Percentiles rank a stretch among this genome's conserved stretches.
phyloP scores from a whole-genome alignment of 2,888 invertebrate genomes.

The Poecilobothrus nobilitatus region DNA sequence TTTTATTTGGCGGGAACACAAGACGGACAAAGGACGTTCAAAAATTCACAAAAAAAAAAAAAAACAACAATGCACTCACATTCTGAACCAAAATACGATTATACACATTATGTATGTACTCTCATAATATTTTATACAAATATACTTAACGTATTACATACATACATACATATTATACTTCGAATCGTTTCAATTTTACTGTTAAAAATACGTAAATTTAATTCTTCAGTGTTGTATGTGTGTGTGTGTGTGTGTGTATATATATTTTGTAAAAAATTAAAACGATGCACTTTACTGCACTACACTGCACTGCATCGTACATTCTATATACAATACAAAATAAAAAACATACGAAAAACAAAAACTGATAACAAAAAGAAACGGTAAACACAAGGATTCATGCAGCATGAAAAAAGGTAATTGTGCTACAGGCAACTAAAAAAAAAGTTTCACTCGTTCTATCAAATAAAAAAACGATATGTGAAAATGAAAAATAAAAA shows the following conservation, averaged over 20 bases:
- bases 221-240: background rate
- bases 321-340: background rate
- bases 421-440: slow-evolving; percentile 3
- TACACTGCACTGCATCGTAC: background rate
- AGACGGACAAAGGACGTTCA: slow-evolving; percentile 3
- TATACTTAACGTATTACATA: background rate
- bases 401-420: slow-evolving; percentile 6
- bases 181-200: background rate
- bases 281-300: background rate
- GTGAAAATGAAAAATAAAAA: background rate
- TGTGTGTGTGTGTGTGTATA: too few relatives aligned
- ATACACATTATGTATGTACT: background rate
- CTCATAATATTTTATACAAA: background rate
- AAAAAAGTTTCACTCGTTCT: background rate
- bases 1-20: background rate
- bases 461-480: background rate
- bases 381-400: background rate
- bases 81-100: background rate
- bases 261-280: too few relatives aligned
- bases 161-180: background rate
- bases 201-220: background rate
- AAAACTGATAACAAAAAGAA: background rate
- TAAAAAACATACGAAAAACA: too few relatives aligned
- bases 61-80: background rate
- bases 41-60: background rate